A percentile compares a stretch with the other conserved stretches of the same genome.
Conservation (phyloP, 53 echinoderm and acorn worm species). For the Echinarachnius parma region DNA sequence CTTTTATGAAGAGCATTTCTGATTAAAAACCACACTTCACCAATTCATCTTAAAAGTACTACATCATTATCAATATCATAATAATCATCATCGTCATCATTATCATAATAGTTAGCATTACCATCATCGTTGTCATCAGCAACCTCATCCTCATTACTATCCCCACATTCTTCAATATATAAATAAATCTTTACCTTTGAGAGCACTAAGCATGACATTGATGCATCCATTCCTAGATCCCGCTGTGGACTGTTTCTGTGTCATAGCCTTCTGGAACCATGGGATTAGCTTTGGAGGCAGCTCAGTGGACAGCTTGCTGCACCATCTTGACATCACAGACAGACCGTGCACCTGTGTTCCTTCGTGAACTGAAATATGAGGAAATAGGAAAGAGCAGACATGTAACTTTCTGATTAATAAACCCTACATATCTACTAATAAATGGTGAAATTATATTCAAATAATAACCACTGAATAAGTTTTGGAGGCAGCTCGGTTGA, state of each 20-base stretch:
- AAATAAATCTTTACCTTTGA: slow-evolving; percentile 57
- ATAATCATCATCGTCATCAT: not conserved
- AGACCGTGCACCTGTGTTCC: slow-evolving; percentile 80
- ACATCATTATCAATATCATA: not conserved
- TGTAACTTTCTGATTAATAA: too few relatives aligned
- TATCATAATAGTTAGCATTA: not conserved
- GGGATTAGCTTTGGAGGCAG: slow-evolving; percentile 72
- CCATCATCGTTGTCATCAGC: not conserved
- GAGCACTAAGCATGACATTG: slow-evolving; percentile 83
- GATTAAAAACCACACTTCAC: too few relatives aligned
- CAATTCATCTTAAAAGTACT: not conserved
- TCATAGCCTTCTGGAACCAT: slow-evolving; percentile 83
- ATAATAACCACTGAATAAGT: slow-evolving; percentile 80
- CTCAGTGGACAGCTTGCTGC: slow-evolving; percentile 71
- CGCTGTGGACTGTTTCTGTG: slow-evolving; percentile 80
- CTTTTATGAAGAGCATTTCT: too few relatives aligned
- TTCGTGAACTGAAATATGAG: slow-evolving; percentile 71
- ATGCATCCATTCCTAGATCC: slow-evolving; percentile 83
- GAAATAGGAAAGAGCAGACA: too few relatives aligned
- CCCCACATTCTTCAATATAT: not conserved
- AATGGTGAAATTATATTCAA: too few relatives aligned
- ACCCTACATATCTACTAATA: too few relatives aligned
- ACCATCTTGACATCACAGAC: slow-evolving; percentile 84
- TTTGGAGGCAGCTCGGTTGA: slow-evolving; percentile 72
- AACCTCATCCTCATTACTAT: not conserved